Conservation (phyloP, 92 coral and sea anemone genomes). For the Porites divaricata region DNA sequence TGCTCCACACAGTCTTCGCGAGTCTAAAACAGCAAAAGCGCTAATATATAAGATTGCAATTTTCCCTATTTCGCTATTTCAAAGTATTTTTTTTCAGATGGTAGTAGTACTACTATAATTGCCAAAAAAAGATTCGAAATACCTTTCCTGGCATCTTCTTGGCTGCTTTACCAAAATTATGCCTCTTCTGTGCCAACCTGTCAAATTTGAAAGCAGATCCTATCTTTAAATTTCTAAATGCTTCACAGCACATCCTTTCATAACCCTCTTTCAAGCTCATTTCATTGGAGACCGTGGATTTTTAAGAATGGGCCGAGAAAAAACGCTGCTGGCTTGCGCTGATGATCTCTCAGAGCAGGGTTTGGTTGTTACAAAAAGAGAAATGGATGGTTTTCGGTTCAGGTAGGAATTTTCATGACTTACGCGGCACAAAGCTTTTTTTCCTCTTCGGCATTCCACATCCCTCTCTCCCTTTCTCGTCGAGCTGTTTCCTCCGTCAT, state of each 20-base stretch:
- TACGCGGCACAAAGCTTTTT: constrained; percentile 24
- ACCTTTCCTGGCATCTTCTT: constrained; percentile 20
- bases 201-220: not conserved
- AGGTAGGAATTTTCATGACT: not conserved
- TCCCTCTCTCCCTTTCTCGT: not conserved
- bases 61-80: not conserved
- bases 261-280: no score
- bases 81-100: not conserved
- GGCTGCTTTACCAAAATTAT: constrained; percentile 12
- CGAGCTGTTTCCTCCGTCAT: constrained; percentile 7
- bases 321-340: no score
- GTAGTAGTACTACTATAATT: no score
- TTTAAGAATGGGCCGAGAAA: no score
- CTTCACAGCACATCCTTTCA: not conserved
- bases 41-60: not conserved
- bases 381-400: not conserved
- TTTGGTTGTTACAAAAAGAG: no score
- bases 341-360: not conserved
- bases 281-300: no score
- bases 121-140: not conserved
- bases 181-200: not conserved
- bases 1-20: constrained; percentile 22
- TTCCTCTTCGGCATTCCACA: constrained; percentile 16
- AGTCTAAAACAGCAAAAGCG: not conserved
- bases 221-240: not conserved